Percentiles rank a stretch among this genome's conserved stretches.
Conservation (phyloP, 2,797 vertebrate genomes). For the Coregonus ussuriensis region DNA sequence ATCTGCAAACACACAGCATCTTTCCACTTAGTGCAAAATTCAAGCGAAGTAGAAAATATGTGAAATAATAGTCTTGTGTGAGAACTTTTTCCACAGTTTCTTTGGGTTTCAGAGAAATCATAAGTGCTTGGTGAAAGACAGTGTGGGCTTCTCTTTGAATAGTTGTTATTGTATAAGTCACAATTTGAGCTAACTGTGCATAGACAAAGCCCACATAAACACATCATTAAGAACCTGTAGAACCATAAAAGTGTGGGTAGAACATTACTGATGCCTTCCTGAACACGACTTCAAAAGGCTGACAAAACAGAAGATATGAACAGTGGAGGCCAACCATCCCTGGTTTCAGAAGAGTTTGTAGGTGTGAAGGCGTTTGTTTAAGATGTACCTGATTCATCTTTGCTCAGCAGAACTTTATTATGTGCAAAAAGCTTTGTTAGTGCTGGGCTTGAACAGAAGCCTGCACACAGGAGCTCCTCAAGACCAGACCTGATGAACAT, state of each 20-base stretch:
- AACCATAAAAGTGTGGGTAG: neutral
- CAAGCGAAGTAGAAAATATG: neutral
- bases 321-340: neutral
- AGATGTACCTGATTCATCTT: too few relatives aligned
- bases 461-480: neutral
- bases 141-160: conserved; percentile 6
- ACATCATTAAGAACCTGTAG: neutral
- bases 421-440: neutral
- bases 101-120: conserved; percentile 9
- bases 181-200: neutral
- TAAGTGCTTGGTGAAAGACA: conserved; percentile 1
- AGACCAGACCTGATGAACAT: neutral
- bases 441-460: neutral
- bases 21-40: neutral
- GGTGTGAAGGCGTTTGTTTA: neutral
- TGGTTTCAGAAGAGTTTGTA: neutral
- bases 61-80: neutral
- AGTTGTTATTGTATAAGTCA: conserved; percentile 19
- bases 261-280: neutral
- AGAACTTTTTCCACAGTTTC: neutral
- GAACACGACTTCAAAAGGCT: neutral
- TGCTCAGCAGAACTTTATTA: neutral
- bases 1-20: neutral
- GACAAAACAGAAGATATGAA: neutral
- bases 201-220: neutral